A percentile compares a stretch with the other conserved stretches of the same genome.
These are phyloP conservation scores for Oedothorax gibbosus DNA, from an alignment of 1,140 invertebrate species.

Conservation along the genomic window DNA sequence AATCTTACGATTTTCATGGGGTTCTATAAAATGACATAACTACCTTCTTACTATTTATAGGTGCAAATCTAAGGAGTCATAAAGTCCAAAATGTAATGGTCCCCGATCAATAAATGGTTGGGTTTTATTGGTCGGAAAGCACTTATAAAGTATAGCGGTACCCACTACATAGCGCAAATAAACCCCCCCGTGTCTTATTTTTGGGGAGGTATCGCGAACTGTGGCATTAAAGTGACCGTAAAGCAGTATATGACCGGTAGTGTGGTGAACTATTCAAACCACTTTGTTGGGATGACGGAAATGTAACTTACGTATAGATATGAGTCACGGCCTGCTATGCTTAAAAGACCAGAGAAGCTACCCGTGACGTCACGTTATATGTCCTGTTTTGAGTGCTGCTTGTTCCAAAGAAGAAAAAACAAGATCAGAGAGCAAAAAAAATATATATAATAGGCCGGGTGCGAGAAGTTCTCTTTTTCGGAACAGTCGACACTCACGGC, in stretches of 20 bases:
- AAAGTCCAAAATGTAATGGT: not conserved
- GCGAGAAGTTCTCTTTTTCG: no score
- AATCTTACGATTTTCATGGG: not conserved
- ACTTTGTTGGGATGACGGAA: no score
- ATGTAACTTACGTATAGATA: no score
- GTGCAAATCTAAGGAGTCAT: not conserved
- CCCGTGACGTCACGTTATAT: no score
- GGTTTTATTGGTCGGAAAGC: slow-evolving; percentile 10
- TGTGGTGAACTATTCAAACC: no score
- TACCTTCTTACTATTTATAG: not conserved
- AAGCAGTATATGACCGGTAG: not conserved
- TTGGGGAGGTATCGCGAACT: not conserved
- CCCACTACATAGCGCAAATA: not conserved
- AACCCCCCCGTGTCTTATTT: not conserved
- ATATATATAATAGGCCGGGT: no score
- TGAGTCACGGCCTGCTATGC: no score
- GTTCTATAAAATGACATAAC: not conserved
- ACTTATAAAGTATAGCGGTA: not conserved
- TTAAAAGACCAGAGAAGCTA: no score
- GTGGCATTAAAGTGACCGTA: not conserved
- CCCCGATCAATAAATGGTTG: not conserved
- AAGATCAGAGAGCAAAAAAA: no score
- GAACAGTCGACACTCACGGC: no score
- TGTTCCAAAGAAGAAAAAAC: no score
- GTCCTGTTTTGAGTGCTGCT: no score